phyloP scores from a whole-genome alignment of 2,797 vertebrate species.

The Zenarchopterus dispar region DNA sequence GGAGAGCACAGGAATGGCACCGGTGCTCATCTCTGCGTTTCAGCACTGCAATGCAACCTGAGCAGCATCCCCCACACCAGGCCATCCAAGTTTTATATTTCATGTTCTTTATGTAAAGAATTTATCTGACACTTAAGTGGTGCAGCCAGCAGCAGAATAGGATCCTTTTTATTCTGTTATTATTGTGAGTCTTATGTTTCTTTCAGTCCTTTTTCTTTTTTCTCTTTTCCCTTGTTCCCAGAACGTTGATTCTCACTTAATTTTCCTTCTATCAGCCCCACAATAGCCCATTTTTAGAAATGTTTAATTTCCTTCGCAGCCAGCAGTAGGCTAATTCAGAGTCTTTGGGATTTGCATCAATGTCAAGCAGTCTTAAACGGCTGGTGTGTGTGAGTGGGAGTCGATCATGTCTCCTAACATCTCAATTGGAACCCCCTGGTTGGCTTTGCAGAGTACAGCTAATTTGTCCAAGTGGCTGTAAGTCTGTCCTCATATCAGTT shows the following conservation, averaged over 20 bases:
- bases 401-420: constrained; percentile 37
- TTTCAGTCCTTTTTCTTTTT: background rate
- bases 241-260: constrained; percentile 53
- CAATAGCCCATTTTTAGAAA: constrained; percentile 47
- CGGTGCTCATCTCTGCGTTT: constrained; percentile 44
- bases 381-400: constrained; percentile 45
- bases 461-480: constrained; percentile 22
- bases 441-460: constrained; percentile 4
- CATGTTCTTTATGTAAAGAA: constrained; percentile 37
- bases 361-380: constrained; percentile 45
- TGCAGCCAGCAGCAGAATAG: constrained; percentile 32
- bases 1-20: constrained; percentile 35
- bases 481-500: constrained; percentile 8
- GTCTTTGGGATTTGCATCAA: constrained; percentile 68
- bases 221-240: constrained; percentile 33
- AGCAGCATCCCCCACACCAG: constrained; percentile 19
- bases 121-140: constrained; percentile 32
- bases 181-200: constrained; percentile 12
- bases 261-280: constrained; percentile 32
- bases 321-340: constrained; percentile 40
- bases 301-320: constrained; percentile 57
- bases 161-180: constrained; percentile 11
- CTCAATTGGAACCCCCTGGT: constrained; percentile 46
- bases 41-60: constrained; percentile 29
- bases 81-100: constrained; percentile 44